Base-by-base conservation (phyloP, 2,888 invertebrate genomes). In the Neocrepidodera transversa region DNA sequence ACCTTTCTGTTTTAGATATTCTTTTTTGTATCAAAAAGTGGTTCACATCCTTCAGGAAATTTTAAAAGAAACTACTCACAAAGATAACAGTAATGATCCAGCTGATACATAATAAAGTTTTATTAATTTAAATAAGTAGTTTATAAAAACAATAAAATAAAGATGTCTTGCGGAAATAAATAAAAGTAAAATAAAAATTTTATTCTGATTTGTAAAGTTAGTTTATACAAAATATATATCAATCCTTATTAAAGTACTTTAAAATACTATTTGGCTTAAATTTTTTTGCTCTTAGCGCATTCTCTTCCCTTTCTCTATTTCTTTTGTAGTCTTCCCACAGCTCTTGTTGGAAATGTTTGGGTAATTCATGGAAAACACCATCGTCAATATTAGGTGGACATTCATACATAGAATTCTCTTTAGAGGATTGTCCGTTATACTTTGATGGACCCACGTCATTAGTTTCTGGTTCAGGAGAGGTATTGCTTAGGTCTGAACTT, bases 311-410 rank as follows among this genome's bases (percentile, higher is more conserved):
- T 43, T 69, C 66, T 20, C 66, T 64, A 28, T 62, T 63, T 11
- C 67, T 56, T 60, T 83, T 84, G 86, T 88, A 89, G 72, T 87
- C 86, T n/a, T 82, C 82, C 74, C 88, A 86, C 16, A 91, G 79
- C 76, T 91, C 91, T 69, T 87, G 85, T 75, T 90, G 89, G 77
- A 91, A 82, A 48, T 90, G 88, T 20, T 83, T 78, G 0, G 91
- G 91, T 65, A 92, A 79, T 65, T 89, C 86, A 66, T 84, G 85
- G 72, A 91, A 90, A 45, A 90, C 88, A 68, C 84, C 83, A 53
- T 85, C 83, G 78, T 89, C 88, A 13, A 86, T 86, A 67, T 86
- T 85, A 58, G 86, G 84, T 1, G 90, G 90, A 74, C 87, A 88
- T 13, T 58, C 42, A 38, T 66, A 10, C 3, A 10, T 2, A 10